Evolutionary conservation across 2,113 vertebrate species (phyloP).

Genomic region (Oryctolagus cuniculus): mOryCun1.1 NC_091453.1:104763001-104763500

Average conservation of each 20-base stretch:
- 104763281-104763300: neutral
- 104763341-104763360: neutral
- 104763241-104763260: neutral
- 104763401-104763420: constrained; percentile 27
- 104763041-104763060: neutral
- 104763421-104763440: neutral
- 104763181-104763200: neutral
- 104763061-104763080: neutral
- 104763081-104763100: neutral
- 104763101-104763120: neutral
- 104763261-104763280: neutral
- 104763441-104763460: neutral
- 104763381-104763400: constrained; percentile 12
- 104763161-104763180: neutral
- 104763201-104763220: neutral
- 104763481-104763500: constrained; percentile 29
- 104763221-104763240: neutral
- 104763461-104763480: neutral
- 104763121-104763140: neutral
- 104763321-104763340: neutral
- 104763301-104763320: neutral
- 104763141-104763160: neutral
- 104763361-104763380: neutral
- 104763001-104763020: constrained; percentile 29
- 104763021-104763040: neutral